A percentile compares a stretch with the other conserved stretches of the same genome.
Evolutionary conservation across 1,140 invertebrate species (phyloP).

Genomic region (Elysia chlorotica): DNA sequence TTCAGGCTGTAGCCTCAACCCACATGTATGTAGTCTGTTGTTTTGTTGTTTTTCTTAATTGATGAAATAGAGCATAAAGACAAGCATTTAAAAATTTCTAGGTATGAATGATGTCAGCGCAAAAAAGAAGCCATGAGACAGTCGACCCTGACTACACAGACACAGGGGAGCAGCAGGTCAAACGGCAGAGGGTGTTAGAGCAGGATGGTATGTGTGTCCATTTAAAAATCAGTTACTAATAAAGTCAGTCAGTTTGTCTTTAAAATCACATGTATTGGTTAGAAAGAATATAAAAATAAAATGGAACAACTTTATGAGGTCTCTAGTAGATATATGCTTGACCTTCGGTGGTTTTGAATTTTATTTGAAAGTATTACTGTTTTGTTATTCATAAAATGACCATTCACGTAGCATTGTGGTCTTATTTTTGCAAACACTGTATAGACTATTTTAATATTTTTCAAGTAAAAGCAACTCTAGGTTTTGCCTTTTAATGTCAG

Average conservation of each 20-base stretch:
- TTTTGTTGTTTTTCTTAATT: too few relatives aligned
- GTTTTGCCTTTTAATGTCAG: neutral
- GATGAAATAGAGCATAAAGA: too few relatives aligned
- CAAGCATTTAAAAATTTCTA: too few relatives aligned
- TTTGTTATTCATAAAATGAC: neutral
- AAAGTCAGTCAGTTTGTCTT: neutral
- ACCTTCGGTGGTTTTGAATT: neutral
- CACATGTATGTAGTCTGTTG: too few relatives aligned
- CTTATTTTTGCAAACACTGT: neutral
- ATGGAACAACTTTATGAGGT: neutral
- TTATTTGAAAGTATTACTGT: neutral
- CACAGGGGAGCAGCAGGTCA: constrained; percentile 38
- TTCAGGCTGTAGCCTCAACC: too few relatives aligned
- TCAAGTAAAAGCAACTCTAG: neutral
- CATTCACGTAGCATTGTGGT: neutral
- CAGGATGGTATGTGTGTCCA: constrained; percentile 35
- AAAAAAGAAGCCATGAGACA: too few relatives aligned
- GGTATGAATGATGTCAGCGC: too few relatives aligned
- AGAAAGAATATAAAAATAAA: neutral
- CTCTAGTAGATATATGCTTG: neutral
- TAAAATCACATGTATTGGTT: neutral
- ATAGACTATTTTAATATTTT: neutral
- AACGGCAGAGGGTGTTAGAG: constrained; percentile 46
- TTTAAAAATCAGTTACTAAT: neutral
- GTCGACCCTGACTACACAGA: constrained; percentile 12